Evolutionary conservation across 2,888 invertebrate species (phyloP), one percentile per base, ranked within the genome.

Genomic region (Ophioninae sp.): DNA sequence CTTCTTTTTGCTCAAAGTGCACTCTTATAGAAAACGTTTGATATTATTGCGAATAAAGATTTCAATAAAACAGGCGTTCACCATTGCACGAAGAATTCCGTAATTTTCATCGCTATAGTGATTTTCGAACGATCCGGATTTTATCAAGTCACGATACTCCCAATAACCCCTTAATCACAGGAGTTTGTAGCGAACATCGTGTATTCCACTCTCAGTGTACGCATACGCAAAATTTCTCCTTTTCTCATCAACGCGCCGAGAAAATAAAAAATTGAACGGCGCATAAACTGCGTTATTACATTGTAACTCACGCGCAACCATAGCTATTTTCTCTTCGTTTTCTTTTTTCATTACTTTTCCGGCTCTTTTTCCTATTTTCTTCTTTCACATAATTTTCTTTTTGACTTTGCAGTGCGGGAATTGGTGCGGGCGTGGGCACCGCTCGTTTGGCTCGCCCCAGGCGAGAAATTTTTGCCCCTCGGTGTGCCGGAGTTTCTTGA

Each of bases 341-440:
- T 64, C 13, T 64, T 7, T 50, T 17, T 41, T 23, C 21, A 41
- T 74, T 50, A 8, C 41, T 64, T 61, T 75, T 67, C 62, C 30
- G 41, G 1, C 61, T 41, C n/a, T 3, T 30, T 30, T 30, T 30
- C 3, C 30, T 30, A 3, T 30, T 30, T 30, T 30, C 30, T 30
- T 30, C 3, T 30, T 30, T 30, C 3, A 30, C 30, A 30, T 30
- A 3, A 30, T 30, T 2, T 30, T 30, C 30, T 30, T 64, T 74
- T n/a, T 67, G 10, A 57, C 57, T 72, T 86, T 84, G 13, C 86
- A 91, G 91, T 90, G 56, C 87, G 81, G 83, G 92, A 92, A 73
- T 90, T 95, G 82, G 94, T 95, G 65, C 93, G 91, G 81, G 93
- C 94, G 91, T 96, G 95, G 95, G 95, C 96, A 0, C 96, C 96